Percentiles rank a stretch among this genome's conserved stretches.
These are phyloP conservation scores for Nannospalax galili DNA, from an alignment of 2,113 vertebrate species.

Conservation along the genomic window DNA sequence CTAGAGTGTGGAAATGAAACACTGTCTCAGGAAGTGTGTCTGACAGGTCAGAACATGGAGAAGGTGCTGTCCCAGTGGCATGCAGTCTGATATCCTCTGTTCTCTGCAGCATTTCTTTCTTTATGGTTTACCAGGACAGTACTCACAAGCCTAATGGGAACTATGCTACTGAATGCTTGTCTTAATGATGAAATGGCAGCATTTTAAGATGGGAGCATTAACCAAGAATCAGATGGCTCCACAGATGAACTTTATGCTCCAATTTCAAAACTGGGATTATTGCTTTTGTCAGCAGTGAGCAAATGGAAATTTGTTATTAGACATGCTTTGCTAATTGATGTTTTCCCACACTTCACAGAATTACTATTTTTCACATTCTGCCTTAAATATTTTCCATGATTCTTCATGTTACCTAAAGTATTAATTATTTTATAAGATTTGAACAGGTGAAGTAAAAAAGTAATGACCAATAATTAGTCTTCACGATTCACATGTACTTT, in stretches of 20 bases:
- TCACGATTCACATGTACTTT: not conserved
- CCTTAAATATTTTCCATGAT: not conserved
- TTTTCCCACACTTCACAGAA: not conserved
- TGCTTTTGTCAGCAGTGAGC: slow-evolving; percentile 1
- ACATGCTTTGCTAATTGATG: slow-evolving; percentile 39
- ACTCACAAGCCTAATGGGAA: not conserved
- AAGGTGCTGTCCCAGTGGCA: too few species aligned
- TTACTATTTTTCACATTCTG: not conserved
- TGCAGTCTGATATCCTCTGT: not conserved
- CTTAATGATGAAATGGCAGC: not conserved
- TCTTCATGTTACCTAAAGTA: not conserved
- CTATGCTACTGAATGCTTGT: not conserved
- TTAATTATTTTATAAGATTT: not conserved
- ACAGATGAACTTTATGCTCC: slow-evolving; percentile 32
- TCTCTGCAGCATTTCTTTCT: not conserved
- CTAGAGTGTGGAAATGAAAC: not conserved
- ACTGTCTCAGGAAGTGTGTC: not conserved
- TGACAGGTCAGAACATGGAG: not conserved
- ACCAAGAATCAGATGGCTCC: slow-evolving; percentile 26
- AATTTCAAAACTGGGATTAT: slow-evolving; percentile 37
- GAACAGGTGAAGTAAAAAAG: not conserved
- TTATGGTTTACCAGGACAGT: not conserved
- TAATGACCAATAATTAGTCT: not conserved
- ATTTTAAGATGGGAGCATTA: not conserved
- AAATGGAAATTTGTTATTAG: slow-evolving; percentile 32